Evolutionary conservation across 1,140 invertebrate genomes (phyloP).

Genomic region (Daktulosphaira vitifoliae): DNA sequence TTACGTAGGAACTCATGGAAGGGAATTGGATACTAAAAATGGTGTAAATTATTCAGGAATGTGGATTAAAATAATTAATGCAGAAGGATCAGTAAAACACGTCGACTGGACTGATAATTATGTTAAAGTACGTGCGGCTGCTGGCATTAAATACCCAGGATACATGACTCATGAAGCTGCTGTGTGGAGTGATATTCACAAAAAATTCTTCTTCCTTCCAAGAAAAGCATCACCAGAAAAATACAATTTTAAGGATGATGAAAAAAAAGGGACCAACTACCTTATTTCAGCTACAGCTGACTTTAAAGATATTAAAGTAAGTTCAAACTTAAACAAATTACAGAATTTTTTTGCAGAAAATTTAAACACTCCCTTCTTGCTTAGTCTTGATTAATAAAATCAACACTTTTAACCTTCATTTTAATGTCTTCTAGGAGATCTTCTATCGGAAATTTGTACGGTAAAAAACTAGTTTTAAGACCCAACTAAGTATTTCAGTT

Average conservation of each 20-base stretch:
- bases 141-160: slow-evolving; percentile 64
- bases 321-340: too few relatives aligned
- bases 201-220: slow-evolving; percentile 91
- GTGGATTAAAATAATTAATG: slow-evolving; percentile 80
- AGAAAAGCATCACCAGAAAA: slow-evolving; percentile 73
- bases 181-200: slow-evolving; percentile 73
- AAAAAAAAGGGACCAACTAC: slow-evolving; percentile 81
- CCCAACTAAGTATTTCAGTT: too few relatives aligned
- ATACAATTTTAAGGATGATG: slow-evolving; percentile 87
- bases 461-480: too few relatives aligned
- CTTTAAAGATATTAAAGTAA: slow-evolving; percentile 62
- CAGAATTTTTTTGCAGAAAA: too few relatives aligned
- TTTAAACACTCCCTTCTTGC: too few relatives aligned
- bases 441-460: too few relatives aligned
- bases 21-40: slow-evolving; percentile 87
- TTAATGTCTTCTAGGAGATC: too few relatives aligned
- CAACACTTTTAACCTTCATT: too few relatives aligned
- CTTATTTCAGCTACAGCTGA: slow-evolving; percentile 75
- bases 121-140: slow-evolving; percentile 51
- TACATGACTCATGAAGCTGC: slow-evolving; percentile 96
- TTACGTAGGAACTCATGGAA: slow-evolving; percentile 91
- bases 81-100: slow-evolving; percentile 65
- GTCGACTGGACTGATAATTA: slow-evolving; percentile 59
- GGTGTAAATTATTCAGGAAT: slow-evolving; percentile 87
- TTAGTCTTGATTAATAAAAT: too few relatives aligned